Base-by-base conservation (phyloP, 2,888 invertebrate species). In the Melitaea athalia region DNA sequence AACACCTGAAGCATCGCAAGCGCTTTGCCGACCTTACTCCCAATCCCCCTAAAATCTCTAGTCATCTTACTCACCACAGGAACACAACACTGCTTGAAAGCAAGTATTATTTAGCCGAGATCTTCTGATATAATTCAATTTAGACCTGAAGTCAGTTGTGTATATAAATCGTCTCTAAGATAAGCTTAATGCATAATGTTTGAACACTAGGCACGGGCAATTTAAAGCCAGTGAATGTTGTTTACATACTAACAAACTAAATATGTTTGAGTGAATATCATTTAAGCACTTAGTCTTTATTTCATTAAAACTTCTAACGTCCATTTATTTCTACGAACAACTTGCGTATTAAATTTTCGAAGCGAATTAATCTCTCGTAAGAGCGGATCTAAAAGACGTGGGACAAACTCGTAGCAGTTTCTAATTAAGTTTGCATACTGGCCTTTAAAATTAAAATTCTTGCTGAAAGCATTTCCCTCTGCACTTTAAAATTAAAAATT, bases 401-500 rank as follows among this genome's bases (percentile, higher is more conserved):
- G 42, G 42, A 69, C 63, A 68, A 62, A 38, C 63, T 49, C 33
- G 66, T 45, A 68, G 63, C 69, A 57, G 72, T 59, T 62, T 72
- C 72, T 72, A 72, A 72, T 72, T 70, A 72, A 70, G 65, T 68
- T 70, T 72, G 64, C 72, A 69, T 72, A 72, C 63, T 65, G 24
- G 69, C 65, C 65, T 72, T 65, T 61, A 67, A 70, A 70, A 72
- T 72, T 67, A 72, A 72, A 72, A 72, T 72, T 72, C 67, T 65
- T 68, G 59, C 43, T 55, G 59, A 67, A 69, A 71, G 69, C 72
- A 67, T 65, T 72, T 65, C 67, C 66, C 61, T 64, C 57, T 64
- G 69, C 55, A 66, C 47, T 69, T 64, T 69, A 59, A 66, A 57
- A 66, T 61, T 55, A 57, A 71, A 69, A 68, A 69, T 69, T 64